Evolutionary conservation across 2,113 vertebrate genomes (phyloP), one percentile per base, ranked within the genome.

Genomic region (Trachemys scripta): DNA sequence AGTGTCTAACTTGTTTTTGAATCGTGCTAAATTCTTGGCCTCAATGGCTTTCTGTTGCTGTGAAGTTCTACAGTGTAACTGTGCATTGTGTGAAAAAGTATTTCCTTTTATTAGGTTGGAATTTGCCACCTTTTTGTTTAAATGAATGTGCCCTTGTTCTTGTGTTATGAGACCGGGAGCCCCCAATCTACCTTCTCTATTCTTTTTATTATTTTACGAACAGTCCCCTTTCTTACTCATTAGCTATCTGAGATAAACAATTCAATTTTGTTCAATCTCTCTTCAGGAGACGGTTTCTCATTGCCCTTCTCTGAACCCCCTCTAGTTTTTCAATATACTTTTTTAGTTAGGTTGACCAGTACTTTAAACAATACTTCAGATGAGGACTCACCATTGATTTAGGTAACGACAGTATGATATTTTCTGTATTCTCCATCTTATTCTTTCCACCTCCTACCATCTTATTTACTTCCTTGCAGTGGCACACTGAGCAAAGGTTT

Each of bases 381-480:
- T 69, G 35, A n/a, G 62, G 62, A 65, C 31, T 65, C 31, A 35
- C 62, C 62, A 35, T 17, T 19, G 16, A 17, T 65, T 69, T 35
- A 69, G 62, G 31, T 62, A 69, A 69, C 8, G 62, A 16, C 62
- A 69, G 19, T 69, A n/a, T 20, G 62, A 69, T 88, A 35, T 89
- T 93, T 83, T 3, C 27, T 90, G 80, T 35, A 2, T 1, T 87
- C 45, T 93, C 38, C 16, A 25, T 53, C 72, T 80, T 25, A 54
- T 1, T 75, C 83, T 92, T 94, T 92, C n/a, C 17, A 5, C 35
- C 78, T 4, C 5, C 22, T 50, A 29, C 81, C n/a, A 56, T 72
- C 2, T 1, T 6, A 69, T 0, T 38, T 20, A 29, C 8, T 6
- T 2, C 0, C 35, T n/a, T 69, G 62, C 35, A 69, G 62, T 2